A percentile compares a stretch with the other conserved stretches of the same genome.
Evolutionary conservation across 2,888 invertebrate species (phyloP).

Genomic region (Ditula angustiorana): DNA sequence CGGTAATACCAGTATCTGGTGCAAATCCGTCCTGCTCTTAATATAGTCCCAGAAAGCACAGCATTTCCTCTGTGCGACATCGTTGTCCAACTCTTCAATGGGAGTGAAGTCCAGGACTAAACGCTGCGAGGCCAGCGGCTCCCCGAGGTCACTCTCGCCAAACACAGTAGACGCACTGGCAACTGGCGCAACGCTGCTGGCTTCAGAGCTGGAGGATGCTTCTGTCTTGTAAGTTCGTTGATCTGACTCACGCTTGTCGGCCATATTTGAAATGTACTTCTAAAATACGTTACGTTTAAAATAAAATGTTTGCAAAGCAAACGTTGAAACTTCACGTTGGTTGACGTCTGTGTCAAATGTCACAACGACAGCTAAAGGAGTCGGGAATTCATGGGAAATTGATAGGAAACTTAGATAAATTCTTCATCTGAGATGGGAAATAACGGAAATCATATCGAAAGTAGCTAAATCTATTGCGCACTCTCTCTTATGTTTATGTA

Average conservation of each 20-base stretch:
- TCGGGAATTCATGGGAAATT: no score
- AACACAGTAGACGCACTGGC: conserved; percentile 34
- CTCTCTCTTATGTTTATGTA: no score
- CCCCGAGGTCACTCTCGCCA: conserved; percentile 49
- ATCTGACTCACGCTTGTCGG: neutral
- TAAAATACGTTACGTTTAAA: neutral
- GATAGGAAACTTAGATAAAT: no score
- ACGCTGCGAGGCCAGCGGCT: conserved; percentile 51
- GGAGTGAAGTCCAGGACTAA: conserved; percentile 56
- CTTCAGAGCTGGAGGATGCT: neutral
- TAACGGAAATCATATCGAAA: no score
- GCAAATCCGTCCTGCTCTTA: conserved; percentile 47
- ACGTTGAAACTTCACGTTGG: neutral
- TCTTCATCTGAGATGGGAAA: no score
- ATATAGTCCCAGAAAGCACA: conserved; percentile 57
- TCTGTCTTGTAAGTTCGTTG: neutral
- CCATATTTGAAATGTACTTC: neutral
- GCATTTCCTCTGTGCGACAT: conserved; percentile 51
- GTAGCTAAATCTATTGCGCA: no score
- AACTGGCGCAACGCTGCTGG: neutral
- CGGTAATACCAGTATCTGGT: conserved; percentile 48
- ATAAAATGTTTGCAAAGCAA: neutral
- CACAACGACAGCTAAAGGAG: neutral
- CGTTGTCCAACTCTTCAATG: conserved; percentile 47
- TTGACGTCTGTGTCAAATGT: neutral